Base-by-base conservation (phyloP, 2,113 vertebrate genomes). In the Gopherus flavomarginatus region DNA sequence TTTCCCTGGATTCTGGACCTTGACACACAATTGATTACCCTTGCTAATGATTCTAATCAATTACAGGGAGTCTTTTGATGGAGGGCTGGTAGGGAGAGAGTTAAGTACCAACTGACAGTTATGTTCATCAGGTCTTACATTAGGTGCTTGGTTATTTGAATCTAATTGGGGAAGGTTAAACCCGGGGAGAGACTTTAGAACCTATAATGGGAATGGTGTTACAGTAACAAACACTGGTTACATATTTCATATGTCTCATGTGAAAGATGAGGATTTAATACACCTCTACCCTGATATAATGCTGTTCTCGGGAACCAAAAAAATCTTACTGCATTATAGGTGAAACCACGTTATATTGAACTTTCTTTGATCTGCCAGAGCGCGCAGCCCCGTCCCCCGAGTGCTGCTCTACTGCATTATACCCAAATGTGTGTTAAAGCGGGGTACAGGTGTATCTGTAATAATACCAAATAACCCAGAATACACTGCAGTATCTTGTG, bases 111-210 rank as follows among this genome's bases (percentile, higher is more conserved):
- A 16, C 17, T 65, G 62, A 35, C 62, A 56, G 31, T n/a, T 72
- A 38, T 21, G 5, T 22, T 72, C 5, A 22, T 72, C 62, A 69
- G 35, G 9, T 72, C 65, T 72, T 69, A 21, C 4, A n/a, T 16
- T 19, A n/a, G 16, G 35, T 19, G 35, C 29, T 19, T 69, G 35
- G 8, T 19, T 38, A 72, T 38, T 69, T 69, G 22, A 19, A 38
- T 72, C 38, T 72, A 38, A 72, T 38, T 72, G n/a, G n/a, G 19
- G 35, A 2, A 27, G 27, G 19, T 17, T 7, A 21, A 0, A 0
- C 9, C 0, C n/a, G n/a, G 16, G 8, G 1, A 17, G 82, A 1
- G 0, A 38, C 5, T 72, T 21, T 22, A 38, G n/a, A 72, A 72
- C 65, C 35, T 69, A 35, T 17, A n/a, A 19, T 17, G 62, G 17